Conservation (phyloP, 2,113 vertebrate species). For the Crotalus horridus region DNA sequence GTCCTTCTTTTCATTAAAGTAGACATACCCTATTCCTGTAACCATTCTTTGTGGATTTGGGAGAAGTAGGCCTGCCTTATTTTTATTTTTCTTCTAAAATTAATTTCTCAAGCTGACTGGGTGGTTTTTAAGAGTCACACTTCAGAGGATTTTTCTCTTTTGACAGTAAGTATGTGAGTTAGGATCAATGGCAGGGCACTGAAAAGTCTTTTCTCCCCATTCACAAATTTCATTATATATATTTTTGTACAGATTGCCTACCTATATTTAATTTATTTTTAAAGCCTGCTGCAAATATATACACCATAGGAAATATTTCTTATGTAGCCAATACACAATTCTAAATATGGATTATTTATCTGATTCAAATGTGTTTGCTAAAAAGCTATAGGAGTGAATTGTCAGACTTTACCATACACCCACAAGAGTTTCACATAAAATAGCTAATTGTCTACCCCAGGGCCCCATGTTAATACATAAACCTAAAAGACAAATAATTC, state of each 20-base stretch:
- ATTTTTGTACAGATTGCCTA: slow-evolving; percentile 1
- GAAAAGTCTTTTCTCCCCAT: neutral
- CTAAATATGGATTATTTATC: slow-evolving; percentile 55
- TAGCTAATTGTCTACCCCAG: slow-evolving; percentile 67
- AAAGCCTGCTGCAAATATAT: slow-evolving; percentile 25
- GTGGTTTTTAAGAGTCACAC: neutral
- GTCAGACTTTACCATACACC: slow-evolving; percentile 61
- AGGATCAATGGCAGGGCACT: neutral
- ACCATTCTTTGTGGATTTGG: neutral
- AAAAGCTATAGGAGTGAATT: slow-evolving; percentile 64
- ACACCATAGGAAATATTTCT: slow-evolving; percentile 5
- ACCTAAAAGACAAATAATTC: slow-evolving; percentile 70
- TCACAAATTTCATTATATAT: neutral
- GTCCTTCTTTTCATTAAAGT: no score
- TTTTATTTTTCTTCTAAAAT: neutral
- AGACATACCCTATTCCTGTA: neutral
- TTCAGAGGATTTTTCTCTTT: neutral
- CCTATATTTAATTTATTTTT: neutral
- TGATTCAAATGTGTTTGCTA: slow-evolving; percentile 59
- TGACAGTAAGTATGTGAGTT: neutral
- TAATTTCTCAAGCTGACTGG: neutral
- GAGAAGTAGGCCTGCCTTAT: neutral
- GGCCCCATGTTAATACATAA: slow-evolving; percentile 68
- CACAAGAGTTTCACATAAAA: slow-evolving; percentile 64
- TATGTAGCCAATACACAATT: slow-evolving; percentile 27